Evolutionary conservation across 2,888 invertebrate genomes (phyloP).

Genomic region (Chrysolina americana): DNA sequence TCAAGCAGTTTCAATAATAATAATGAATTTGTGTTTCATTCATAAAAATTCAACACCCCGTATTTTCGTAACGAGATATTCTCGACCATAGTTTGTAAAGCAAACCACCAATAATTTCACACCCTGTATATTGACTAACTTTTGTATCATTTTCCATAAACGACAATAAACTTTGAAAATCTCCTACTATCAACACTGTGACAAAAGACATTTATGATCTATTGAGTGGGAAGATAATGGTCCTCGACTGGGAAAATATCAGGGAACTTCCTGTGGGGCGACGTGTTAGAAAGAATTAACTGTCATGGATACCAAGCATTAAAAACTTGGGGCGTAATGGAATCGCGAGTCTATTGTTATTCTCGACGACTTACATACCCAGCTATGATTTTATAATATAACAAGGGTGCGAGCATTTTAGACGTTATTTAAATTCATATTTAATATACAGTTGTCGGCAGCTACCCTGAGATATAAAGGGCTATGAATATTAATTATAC

Average conservation of each 20-base stretch:
- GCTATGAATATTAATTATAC: conserved; percentile 65
- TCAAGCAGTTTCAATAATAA: too few relatives aligned
- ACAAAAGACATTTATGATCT: conserved; percentile 67
- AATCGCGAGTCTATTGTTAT: conserved; percentile 61
- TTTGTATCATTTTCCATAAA: background rate
- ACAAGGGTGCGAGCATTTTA: conserved; percentile 60
- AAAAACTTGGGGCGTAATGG: conserved; percentile 64
- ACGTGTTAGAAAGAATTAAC: conserved; percentile 63
- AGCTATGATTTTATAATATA: conserved; percentile 63
- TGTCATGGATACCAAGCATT: conserved; percentile 67
- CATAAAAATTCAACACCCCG: too few relatives aligned
- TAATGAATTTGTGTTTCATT: too few relatives aligned
- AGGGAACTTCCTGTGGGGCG: conserved; percentile 65
- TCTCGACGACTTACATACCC: conserved; percentile 62
- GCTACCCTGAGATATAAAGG: conserved; percentile 53
- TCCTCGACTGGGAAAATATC: conserved; percentile 65
- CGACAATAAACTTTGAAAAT: conserved; percentile 30
- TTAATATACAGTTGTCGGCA: conserved; percentile 62
- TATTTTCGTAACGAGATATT: too few relatives aligned
- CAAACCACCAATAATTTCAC: too few relatives aligned
- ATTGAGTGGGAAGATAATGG: conserved; percentile 67
- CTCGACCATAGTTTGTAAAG: too few relatives aligned
- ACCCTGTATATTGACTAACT: too few relatives aligned
- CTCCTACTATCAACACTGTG: conserved; percentile 65
- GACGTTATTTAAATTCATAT: conserved; percentile 67